These are phyloP conservation scores for Dendrolimus punctatus DNA, from an alignment of 1,140 invertebrate genomes.

Conservation along the genomic window DNA sequence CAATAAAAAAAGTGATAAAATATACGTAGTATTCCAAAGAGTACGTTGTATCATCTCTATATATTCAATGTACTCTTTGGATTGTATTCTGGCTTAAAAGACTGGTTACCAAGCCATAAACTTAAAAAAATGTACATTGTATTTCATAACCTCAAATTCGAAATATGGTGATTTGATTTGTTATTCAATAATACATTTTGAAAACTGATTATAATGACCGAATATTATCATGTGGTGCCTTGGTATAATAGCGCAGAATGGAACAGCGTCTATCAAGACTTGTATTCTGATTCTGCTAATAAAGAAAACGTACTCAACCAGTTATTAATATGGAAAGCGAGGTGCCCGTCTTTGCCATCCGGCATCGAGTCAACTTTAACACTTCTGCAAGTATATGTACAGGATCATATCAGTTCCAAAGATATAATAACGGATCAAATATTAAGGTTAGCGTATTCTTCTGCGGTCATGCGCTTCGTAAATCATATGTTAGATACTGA, in stretches of 20 bases:
- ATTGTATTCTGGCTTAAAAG: no score
- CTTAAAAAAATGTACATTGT: no score
- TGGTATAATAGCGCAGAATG: constrained; percentile 73
- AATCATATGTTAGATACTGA: constrained; percentile 74
- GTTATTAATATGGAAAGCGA: constrained; percentile 75
- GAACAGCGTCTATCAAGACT: constrained; percentile 70
- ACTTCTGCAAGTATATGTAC: constrained; percentile 74
- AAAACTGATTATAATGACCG: constrained; percentile 20
- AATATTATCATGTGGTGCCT: constrained; percentile 43
- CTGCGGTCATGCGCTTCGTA: constrained; percentile 75
- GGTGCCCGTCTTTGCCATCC: constrained; percentile 76
- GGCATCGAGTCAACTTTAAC: constrained; percentile 79
- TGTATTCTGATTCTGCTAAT: constrained; percentile 68
- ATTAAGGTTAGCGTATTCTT: constrained; percentile 74
- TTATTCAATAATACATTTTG: no score
- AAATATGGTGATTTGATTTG: no score
- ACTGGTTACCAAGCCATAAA: no score
- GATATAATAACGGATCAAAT: constrained; percentile 50
- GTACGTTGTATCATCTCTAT: no score
- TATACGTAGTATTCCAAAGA: no score
- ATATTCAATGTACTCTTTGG: no score
- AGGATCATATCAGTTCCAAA: constrained; percentile 31
- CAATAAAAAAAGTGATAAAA: no score
- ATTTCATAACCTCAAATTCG: no score
- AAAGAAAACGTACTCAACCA: constrained; percentile 66